These are phyloP conservation scores for Lepus townsendii DNA, from an alignment of 2,797 vertebrate species.

Conservation along the genomic window DNA sequence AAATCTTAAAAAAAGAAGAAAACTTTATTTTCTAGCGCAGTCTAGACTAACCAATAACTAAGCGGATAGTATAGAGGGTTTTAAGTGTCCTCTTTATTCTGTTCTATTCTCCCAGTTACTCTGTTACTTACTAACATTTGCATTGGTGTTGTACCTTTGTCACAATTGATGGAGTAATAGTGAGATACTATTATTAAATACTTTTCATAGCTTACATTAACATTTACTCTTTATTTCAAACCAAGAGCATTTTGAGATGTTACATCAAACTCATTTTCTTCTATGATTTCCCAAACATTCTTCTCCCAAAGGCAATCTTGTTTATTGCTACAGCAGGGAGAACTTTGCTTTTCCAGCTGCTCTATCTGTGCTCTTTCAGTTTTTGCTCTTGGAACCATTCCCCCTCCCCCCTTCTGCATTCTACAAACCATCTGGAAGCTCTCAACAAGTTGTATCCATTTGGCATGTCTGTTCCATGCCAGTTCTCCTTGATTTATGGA, in stretches of 20 bases:
- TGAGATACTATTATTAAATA: background rate
- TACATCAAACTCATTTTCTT: background rate
- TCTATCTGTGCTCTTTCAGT: background rate
- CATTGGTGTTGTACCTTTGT: background rate
- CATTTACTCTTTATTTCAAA: background rate
- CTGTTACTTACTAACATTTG: background rate
- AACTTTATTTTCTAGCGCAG: background rate
- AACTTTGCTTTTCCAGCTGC: background rate
- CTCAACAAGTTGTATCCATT: background rate
- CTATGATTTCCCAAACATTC: background rate
- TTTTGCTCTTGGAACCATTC: too few species aligned
- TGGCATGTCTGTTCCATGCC: background rate
- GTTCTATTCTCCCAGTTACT: background rate
- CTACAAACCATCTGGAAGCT: accelerated
- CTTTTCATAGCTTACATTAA: background rate
- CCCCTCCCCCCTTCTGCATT: background rate
- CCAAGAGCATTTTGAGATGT: background rate
- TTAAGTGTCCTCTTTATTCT: background rate
- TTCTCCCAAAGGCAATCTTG: background rate
- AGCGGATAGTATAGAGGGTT: background rate
- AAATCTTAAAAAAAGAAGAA: background rate
- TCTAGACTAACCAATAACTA: background rate
- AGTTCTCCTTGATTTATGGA: background rate
- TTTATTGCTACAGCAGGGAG: background rate
- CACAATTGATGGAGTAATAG: background rate